These are phyloP conservation scores for Smittia sp. DNA, from an alignment of 2,888 invertebrate species.

Conservation along the genomic window DNA sequence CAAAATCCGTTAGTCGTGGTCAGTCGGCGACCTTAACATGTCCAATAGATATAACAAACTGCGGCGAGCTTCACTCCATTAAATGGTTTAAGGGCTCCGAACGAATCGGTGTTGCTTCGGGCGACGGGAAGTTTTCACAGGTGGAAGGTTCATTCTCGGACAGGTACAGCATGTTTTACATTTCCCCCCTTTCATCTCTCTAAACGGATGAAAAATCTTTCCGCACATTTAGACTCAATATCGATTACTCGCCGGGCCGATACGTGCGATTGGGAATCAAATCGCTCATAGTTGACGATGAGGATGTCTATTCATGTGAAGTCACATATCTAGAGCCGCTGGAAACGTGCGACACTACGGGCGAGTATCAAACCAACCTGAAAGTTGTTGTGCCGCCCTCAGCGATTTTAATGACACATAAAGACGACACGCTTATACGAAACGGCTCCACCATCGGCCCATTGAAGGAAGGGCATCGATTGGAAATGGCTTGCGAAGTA, in stretches of 20 bases:
- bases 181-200: not conserved
- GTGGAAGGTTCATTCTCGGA: constrained; percentile 51
- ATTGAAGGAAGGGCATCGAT: constrained; percentile 51
- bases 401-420: constrained; percentile 67
- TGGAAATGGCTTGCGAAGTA: constrained; percentile 56
- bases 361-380: constrained; percentile 71
- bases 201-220: not conserved
- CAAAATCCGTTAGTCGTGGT: constrained; percentile 51
- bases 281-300: constrained; percentile 65
- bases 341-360: constrained; percentile 65
- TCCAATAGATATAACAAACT: constrained; percentile 64
- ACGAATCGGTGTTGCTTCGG: constrained; percentile 53
- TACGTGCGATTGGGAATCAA: constrained; percentile 44
- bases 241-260: constrained; percentile 50
- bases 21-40: constrained; percentile 64
- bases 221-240: constrained; percentile 46
- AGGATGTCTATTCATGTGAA: constrained; percentile 76
- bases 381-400: constrained; percentile 77
- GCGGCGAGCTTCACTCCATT: constrained; percentile 72
- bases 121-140: constrained; percentile 52
- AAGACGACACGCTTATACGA: constrained; percentile 60
- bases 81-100: constrained; percentile 71
- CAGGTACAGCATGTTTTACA: constrained; percentile 46
- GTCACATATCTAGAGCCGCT: constrained; percentile 72
- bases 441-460: constrained; percentile 56